Evolutionary conservation across 2,888 invertebrate species (phyloP), one percentile per base, ranked within the genome.

Genomic region (Thumatha senex): DNA sequence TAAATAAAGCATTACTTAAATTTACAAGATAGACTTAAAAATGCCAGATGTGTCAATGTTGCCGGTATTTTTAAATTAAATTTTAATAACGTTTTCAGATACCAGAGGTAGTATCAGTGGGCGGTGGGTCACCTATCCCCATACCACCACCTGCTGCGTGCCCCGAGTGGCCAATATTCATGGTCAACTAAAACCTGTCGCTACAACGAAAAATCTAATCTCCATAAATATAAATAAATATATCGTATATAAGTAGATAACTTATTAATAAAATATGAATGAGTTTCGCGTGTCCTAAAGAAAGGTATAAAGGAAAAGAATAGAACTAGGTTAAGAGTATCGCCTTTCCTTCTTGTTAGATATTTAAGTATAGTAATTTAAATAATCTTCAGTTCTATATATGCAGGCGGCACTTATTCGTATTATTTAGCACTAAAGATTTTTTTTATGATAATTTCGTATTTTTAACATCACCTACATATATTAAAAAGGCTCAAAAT

Each of bases 161-260:
- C 63, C 84, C 86, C 8, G 91, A 90, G 42, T 91, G 91, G 91
- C 91, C 91, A 0, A 83, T 91, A 46, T 91, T 84, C 58, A 91
- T 90, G 86, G 91, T 91, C 64, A 91, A 91, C 69, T 91, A 77
- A 71, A 40, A 38, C 46, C 39, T 9, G 7, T 5, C 0, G 10
- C 10, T 24, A 18, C 35, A 44, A 58, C 56, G 58, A 57, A 54
- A 51, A 59, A 48, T 18, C 43, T 46, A 40, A 49, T 40, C 54
- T 53, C 50, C 34, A 36, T 33, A 51, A 42, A 50, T 43, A 44
- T 49, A 46, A 48, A 35, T 33, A 47, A 44, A 51, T 49, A 49
- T 38, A 36, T 34, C 33, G 11, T 41, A 42, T 40, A 12, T 40
- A 24, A 24, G 18, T 24, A 45, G 38, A 44, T 48, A 49, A 44